Evolutionary conservation across 1,140 invertebrate species (phyloP), one percentile per base, ranked within the genome.

Genomic region (Calephelis virginiensis): DNA sequence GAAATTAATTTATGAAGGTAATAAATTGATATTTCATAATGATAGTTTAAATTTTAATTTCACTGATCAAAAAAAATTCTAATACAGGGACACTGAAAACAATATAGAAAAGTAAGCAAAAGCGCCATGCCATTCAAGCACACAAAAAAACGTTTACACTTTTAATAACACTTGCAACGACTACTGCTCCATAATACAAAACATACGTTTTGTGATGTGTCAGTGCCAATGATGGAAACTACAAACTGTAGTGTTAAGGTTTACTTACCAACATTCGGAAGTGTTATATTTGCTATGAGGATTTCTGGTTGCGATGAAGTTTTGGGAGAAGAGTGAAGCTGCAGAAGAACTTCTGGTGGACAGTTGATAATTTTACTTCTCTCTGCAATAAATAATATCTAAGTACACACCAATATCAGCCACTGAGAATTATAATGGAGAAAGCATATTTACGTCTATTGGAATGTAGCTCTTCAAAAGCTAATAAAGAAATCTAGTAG

Each of bases 251-350:
- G 28, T 28, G 28, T 28, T 28, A 28, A 28, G 28, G 48, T 37
- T 59, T 64, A 74, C 75, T 80, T 59, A 84, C 81, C 78, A 37
- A 81, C 69, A 69, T 84, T 78, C 60, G 76, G 47, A 66, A 83
- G 66, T 11, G 82, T 82, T 14, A 75, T 64, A 62, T 85, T 87
- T 65, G 65, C 72, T 47, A 67, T 72, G n/a, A 48, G 66, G 11
- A 69, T 72, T 50, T 72, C 70, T 5, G 70, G 66, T 43, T 61
- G 43, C 8, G 48, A 17, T 49, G 70, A 10, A 49, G 70, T 14
- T 45, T 66, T 66, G 45, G 63, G 49, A 13, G 64, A 43, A 9
- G 63, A 38, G 13, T 66, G 64, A 60, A 68, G 64, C 46, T 67
- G 61, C 40, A 61, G 62, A 11, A 69, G 17, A 60, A 69, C 64